Conservation (phyloP, 2,888 invertebrate genomes). For the Meteorus colon region DNA sequence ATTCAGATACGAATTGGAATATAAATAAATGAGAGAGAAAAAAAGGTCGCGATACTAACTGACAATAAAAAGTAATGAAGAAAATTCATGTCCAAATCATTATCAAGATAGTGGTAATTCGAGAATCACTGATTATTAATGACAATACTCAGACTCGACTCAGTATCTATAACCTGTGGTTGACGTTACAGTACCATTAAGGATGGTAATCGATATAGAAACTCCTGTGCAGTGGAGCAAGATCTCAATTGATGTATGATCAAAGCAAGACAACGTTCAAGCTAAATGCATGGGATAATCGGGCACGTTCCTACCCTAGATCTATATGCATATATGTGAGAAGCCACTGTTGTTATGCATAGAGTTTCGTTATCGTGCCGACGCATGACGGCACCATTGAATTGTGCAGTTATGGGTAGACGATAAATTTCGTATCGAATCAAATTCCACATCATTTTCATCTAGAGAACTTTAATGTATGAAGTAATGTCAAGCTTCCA, state of each 20-base stretch:
- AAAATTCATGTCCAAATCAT: background rate
- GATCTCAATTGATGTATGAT: conserved; percentile 40
- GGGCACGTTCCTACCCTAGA: background rate
- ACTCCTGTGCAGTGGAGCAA: conserved; percentile 1
- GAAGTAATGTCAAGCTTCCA: too few species aligned
- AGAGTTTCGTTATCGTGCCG: conserved; percentile 37
- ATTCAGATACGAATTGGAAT: too few species aligned
- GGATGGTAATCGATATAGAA: conserved; percentile 2
- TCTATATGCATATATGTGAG: conserved; percentile 2
- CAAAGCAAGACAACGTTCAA: conserved; percentile 31
- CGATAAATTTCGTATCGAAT: conserved; percentile 33
- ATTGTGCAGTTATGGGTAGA: conserved; percentile 15
- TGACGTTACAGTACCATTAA: background rate
- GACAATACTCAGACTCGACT: background rate
- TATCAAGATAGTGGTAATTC: background rate
- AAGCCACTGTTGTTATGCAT: conserved; percentile 1
- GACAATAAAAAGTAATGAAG: background rate
- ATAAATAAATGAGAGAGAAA: too few species aligned
- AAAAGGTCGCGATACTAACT: too few species aligned
- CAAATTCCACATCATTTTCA: background rate
- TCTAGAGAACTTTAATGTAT: background rate
- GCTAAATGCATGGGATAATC: conserved; percentile 32
- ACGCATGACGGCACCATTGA: conserved; percentile 39
- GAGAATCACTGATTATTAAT: background rate
- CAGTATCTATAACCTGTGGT: background rate